These are phyloP conservation scores for Muscina levida DNA, from an alignment of 2,888 invertebrate genomes.

Conservation along the genomic window DNA sequence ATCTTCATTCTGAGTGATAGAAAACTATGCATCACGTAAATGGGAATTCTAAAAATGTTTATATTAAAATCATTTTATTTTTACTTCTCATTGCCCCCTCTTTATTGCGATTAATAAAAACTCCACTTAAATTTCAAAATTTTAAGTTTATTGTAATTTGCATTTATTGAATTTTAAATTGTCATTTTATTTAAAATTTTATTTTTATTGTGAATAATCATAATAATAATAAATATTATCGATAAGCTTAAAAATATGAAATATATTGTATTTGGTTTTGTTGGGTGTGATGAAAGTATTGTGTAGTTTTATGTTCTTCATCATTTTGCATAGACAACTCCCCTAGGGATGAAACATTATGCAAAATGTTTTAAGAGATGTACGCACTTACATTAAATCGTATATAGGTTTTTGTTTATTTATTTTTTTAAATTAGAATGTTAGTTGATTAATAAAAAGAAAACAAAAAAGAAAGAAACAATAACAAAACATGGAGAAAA, in stretches of 20 bases:
- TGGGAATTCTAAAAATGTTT: too few species aligned
- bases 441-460: not conserved
- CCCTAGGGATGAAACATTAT: constrained; percentile 15
- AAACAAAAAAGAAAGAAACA: not conserved
- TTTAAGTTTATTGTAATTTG: constrained; percentile 13
- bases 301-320: constrained; percentile 14
- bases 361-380: too few species aligned
- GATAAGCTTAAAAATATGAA: constrained; percentile 16
- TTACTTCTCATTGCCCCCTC: too few species aligned
- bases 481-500: constrained; percentile 2
- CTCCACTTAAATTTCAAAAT: too few species aligned
- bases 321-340: not conserved
- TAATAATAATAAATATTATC: constrained; percentile 29
- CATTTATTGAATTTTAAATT: constrained; percentile 16
- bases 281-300: constrained; percentile 13
- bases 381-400: too few species aligned
- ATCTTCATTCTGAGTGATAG: too few species aligned
- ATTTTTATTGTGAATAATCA: constrained; percentile 29
- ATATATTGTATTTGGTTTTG: constrained; percentile 3
- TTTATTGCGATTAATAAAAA: too few species aligned
- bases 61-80: too few species aligned
- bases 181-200: constrained; percentile 27
- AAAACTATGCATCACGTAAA: too few species aligned
- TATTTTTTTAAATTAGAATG: too few species aligned
- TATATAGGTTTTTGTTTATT: too few species aligned